Percentiles rank a stretch among this genome's conserved stretches.
phyloP scores from a whole-genome alignment of 2,113 vertebrate species.

The Bagarius yarrelli region DNA sequence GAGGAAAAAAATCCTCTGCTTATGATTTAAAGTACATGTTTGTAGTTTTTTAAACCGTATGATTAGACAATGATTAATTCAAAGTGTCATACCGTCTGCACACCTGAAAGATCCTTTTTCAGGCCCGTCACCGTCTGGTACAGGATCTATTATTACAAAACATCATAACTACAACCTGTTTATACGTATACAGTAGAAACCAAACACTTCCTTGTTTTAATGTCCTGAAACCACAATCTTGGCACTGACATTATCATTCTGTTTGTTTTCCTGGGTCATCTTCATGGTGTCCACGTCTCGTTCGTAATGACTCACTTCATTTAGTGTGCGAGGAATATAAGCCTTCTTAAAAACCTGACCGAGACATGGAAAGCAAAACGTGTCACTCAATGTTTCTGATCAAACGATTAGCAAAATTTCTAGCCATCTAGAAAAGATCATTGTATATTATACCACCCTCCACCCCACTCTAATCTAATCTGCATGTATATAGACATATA shows the following conservation, averaged over 20 bases:
- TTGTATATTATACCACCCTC: background rate
- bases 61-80: background rate
- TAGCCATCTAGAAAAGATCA: too few relatives aligned
- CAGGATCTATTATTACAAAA: constrained; percentile 75
- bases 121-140: constrained; percentile 93
- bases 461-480: background rate
- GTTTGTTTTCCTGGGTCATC: constrained; percentile 75
- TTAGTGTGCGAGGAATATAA: constrained; percentile 93
- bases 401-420: background rate
- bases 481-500: background rate
- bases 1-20: background rate
- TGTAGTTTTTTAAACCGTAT: background rate
- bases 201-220: background rate
- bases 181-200: background rate
- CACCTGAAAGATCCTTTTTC: constrained; percentile 92
- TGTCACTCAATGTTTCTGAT: background rate
- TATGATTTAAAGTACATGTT: background rate
- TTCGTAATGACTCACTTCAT: constrained; percentile 89
- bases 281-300: constrained; percentile 82
- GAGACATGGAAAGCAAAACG: background rate
- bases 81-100: constrained; percentile 78
- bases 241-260: constrained; percentile 80
- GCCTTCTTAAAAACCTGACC: constrained; percentile 90
- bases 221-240: background rate
- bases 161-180: background rate